Evolutionary conservation across 2,113 vertebrate genomes (phyloP).

Genomic region (Trematocara variabile): DNA sequence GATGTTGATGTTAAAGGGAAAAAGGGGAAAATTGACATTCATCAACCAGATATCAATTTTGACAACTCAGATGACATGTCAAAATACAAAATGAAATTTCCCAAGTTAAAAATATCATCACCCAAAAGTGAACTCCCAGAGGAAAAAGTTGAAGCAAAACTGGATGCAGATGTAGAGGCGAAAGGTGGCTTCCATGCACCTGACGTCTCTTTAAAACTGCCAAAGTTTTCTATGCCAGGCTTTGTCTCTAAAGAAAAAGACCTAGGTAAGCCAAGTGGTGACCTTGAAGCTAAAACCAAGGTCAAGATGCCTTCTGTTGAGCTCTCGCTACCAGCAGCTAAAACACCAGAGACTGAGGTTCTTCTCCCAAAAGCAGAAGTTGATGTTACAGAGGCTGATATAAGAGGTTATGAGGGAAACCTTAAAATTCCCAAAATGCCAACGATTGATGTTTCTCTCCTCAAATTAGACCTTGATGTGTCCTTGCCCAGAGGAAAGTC

Average conservation of each 20-base stretch:
- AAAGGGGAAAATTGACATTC: slow-evolving; percentile 16
- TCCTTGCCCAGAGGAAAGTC: slow-evolving; percentile 52
- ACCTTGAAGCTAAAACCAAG: slow-evolving; percentile 50
- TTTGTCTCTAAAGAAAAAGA: slow-evolving; percentile 58
- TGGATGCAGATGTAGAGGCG: slow-evolving; percentile 25
- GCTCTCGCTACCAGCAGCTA: slow-evolving; percentile 59
- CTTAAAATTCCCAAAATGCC: slow-evolving; percentile 69
- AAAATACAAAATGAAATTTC: slow-evolving; percentile 68
- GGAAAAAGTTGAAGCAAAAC: slow-evolving; percentile 24
- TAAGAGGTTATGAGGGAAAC: slow-evolving; percentile 68
- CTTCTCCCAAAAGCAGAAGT: slow-evolving; percentile 61
- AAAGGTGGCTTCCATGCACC: slow-evolving; percentile 56
- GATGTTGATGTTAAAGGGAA: slow-evolving; percentile 62
- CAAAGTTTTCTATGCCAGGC: slow-evolving; percentile 70
- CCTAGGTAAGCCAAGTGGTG: slow-evolving; percentile 18
- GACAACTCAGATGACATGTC: slow-evolving; percentile 47
- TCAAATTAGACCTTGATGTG: slow-evolving; percentile 75
- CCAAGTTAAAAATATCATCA: slow-evolving; percentile 65
- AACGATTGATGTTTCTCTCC: slow-evolving; percentile 68
- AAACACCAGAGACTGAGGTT: slow-evolving; percentile 50
- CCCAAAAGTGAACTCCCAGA: slow-evolving; percentile 54
- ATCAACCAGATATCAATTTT: slow-evolving; percentile 36
- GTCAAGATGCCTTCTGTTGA: slow-evolving; percentile 76
- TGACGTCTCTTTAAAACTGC: slow-evolving; percentile 58
- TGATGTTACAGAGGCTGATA: slow-evolving; percentile 63